Percentiles rank a stretch among this genome's conserved stretches.
These are phyloP conservation scores for Patella pellucida DNA, from an alignment of 2,888 invertebrate genomes.

Conservation along the genomic window DNA sequence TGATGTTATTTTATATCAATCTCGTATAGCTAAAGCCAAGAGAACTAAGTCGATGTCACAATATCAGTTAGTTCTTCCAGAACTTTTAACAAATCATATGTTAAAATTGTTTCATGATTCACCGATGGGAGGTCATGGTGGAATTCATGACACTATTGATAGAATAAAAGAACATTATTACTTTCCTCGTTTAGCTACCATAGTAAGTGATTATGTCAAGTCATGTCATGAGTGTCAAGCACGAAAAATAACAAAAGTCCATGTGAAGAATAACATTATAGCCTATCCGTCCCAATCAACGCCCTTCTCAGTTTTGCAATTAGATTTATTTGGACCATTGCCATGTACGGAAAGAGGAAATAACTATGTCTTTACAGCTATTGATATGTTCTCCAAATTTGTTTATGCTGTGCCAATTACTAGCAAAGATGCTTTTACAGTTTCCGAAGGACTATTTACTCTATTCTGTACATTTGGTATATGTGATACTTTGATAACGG, in stretches of 20 bases:
- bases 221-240: conserved; percentile 27
- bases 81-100: conserved; percentile 22
- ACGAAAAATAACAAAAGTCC: conserved; percentile 23
- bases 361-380: conserved; percentile 23
- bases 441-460: conserved; percentile 12
- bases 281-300: conserved; percentile 20
- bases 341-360: conserved; percentile 21
- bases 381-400: conserved; percentile 21
- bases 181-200: conserved; percentile 21
- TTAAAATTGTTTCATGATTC: conserved; percentile 29
- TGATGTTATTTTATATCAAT: conserved; percentile 31
- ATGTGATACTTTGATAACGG: conserved; percentile 22
- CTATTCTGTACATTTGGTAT: conserved; percentile 24
- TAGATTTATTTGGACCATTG: conserved; percentile 28
- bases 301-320: conserved; percentile 27
- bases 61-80: conserved; percentile 31
- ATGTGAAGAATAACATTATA: conserved; percentile 15
- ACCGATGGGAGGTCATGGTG: conserved; percentile 26
- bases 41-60: conserved; percentile 21
- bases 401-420: conserved; percentile 14
- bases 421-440: conserved; percentile 24
- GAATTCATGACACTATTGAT: conserved; percentile 33
- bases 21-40: conserved; percentile 22
- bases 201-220: conserved; percentile 21
- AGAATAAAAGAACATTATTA: conserved; percentile 24